These are phyloP conservation scores for Sternotherus odoratus DNA, from an alignment of 2,797 vertebrate species.

Conservation along the genomic window DNA sequence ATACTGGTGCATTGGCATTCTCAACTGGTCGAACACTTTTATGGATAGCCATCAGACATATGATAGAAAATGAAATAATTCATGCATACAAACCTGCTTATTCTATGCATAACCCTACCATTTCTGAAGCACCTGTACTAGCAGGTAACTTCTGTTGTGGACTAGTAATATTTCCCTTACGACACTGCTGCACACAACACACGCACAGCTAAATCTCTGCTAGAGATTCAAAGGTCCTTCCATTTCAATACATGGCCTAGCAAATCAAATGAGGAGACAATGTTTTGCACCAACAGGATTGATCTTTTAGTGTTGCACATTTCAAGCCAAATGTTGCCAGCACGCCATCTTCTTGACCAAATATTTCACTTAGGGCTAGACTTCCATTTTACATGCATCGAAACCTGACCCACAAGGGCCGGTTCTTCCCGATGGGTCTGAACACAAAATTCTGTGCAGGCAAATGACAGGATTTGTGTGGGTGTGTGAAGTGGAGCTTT, in stretches of 20 bases:
- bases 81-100: not conserved
- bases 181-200: not conserved
- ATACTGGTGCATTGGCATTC: not conserved
- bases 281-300: not conserved
- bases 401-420: not conserved
- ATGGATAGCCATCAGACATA: not conserved
- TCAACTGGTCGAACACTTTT: not conserved
- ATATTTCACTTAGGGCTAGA: not conserved
- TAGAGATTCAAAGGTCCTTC: not conserved
- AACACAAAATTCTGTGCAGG: not conserved
- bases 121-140: not conserved
- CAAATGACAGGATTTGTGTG: not conserved
- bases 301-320: not conserved
- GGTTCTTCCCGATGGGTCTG: not conserved
- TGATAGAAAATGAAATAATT: not conserved
- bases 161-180: not conserved
- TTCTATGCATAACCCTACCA: not conserved
- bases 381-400: not conserved
- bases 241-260: not conserved
- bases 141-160: accelerated
- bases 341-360: not conserved
- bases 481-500: not conserved
- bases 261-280: not conserved
- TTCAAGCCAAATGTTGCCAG: not conserved
- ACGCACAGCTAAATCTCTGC: accelerated